These are phyloP conservation scores for Nixonia krombeini DNA, from an alignment of 1,140 invertebrate species.

Conservation along the genomic window DNA sequence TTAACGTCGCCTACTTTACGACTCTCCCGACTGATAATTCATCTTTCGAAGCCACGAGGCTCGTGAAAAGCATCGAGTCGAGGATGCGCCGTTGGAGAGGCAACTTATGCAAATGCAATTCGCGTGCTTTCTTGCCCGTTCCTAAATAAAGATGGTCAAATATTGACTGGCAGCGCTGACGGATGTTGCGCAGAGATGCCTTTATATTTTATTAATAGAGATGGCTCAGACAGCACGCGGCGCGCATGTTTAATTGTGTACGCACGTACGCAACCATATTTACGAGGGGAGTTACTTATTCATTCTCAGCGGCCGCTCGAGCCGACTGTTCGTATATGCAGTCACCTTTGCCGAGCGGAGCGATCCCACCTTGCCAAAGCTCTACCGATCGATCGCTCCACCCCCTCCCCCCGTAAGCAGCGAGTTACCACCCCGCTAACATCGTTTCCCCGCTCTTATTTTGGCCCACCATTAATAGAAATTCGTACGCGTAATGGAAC, in stretches of 20 bases:
- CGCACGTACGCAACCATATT: constrained; percentile 27
- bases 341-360: constrained; percentile 44
- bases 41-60: too few species aligned
- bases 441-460: constrained; percentile 9
- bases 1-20: too few species aligned
- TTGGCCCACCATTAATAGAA: constrained; percentile 17
- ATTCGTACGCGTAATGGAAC: background rate
- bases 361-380: constrained; percentile 34
- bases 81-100: too few species aligned
- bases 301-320: constrained; percentile 49
- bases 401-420: constrained; percentile 11
- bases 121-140: constrained; percentile 1
- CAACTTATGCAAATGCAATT: background rate
- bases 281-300: constrained; percentile 56
- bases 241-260: constrained; percentile 56
- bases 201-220: constrained; percentile 67
- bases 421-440: background rate
- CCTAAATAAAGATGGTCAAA: constrained; percentile 29
- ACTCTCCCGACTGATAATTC: too few species aligned
- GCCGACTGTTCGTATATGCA: constrained; percentile 50
- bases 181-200: constrained; percentile 39
- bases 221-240: constrained; percentile 52
- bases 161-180: constrained; percentile 35
- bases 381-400: constrained; percentile 27
- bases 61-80: too few species aligned